These are phyloP conservation scores for Zele albiditarsus DNA, from an alignment of 2,888 invertebrate species.

Conservation along the genomic window DNA sequence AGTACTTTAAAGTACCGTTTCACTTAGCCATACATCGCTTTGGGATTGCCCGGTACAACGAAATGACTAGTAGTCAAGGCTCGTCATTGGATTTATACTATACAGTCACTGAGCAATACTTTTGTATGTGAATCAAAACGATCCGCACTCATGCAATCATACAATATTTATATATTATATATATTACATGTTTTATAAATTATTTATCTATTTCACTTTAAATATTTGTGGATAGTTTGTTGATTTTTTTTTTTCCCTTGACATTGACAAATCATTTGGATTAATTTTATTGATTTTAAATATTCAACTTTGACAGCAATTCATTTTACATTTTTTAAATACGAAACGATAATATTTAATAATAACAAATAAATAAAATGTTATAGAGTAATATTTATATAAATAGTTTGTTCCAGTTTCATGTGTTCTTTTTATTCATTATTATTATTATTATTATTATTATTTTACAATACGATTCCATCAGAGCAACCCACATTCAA, in stretches of 20 bases:
- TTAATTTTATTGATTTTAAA: slow-evolving; percentile 2
- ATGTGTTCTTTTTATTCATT: not conserved
- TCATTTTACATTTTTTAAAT: not conserved
- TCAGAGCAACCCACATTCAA: slow-evolving; percentile 4
- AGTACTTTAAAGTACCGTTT: slow-evolving; percentile 52
- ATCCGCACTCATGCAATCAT: slow-evolving; percentile 45
- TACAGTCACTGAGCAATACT: slow-evolving; percentile 38
- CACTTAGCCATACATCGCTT: slow-evolving; percentile 43
- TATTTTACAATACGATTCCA: not conserved
- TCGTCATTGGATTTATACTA: slow-evolving; percentile 34
- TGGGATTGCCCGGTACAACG: slow-evolving; percentile 47
- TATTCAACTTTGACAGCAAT: not conserved
- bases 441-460: no score
- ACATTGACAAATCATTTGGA: not conserved
- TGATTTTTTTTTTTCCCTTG: slow-evolving; percentile 14
- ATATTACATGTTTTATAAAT: not conserved
- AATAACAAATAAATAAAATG: not conserved
- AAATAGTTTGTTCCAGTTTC: not conserved
- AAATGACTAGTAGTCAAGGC: slow-evolving; percentile 52
- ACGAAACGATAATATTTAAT: not conserved
- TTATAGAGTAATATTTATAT: not conserved
- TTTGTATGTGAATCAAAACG: not conserved
- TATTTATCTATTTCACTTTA: slow-evolving; percentile 14
- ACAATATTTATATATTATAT: slow-evolving; percentile 32
- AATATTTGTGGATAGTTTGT: slow-evolving; percentile 3